A percentile compares a stretch with the other conserved stretches of the same genome.
Conservation (phyloP, 2,888 invertebrate species). For the Drosophila silvestris region DNA sequence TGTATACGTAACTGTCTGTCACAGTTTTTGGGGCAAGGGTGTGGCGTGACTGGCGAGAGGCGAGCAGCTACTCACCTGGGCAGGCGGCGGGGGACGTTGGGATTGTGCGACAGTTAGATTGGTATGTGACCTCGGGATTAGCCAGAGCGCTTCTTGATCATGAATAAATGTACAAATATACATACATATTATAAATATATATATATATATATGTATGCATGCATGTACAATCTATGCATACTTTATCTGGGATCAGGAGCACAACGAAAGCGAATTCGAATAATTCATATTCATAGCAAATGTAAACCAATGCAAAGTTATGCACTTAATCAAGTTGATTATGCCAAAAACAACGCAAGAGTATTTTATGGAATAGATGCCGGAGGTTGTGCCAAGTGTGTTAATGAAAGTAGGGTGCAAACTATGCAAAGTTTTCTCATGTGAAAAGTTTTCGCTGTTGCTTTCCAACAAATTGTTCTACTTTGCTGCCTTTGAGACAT, state of each 20-base stretch:
- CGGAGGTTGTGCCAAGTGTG: not conserved
- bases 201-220: not conserved
- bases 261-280: slow-evolving; percentile 5
- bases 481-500: slow-evolving; percentile 66
- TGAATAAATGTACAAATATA: not conserved
- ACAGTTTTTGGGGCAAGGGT: slow-evolving; percentile 25
- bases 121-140: slow-evolving; percentile 4
- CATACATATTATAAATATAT: not conserved
- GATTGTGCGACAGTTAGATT: slow-evolving; percentile 22
- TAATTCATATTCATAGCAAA: slow-evolving; percentile 18
- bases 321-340: slow-evolving; percentile 72
- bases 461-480: slow-evolving; percentile 46
- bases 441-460: slow-evolving; percentile 48
- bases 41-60: not conserved
- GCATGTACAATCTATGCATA: not conserved
- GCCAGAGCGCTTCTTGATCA: slow-evolving; percentile 5
- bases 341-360: slow-evolving; percentile 31
- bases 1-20: slow-evolving; percentile 54
- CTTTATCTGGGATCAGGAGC: not conserved
- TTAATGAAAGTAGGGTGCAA: slow-evolving; percentile 2
- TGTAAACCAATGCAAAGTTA: slow-evolving; percentile 51
- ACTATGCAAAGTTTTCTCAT: slow-evolving; percentile 33
- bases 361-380: slow-evolving; percentile 2
- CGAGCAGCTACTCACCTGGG: slow-evolving; percentile 51
- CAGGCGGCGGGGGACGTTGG: slow-evolving; percentile 13